These are phyloP conservation scores for Arctia plantaginis DNA, from an alignment of 2,888 invertebrate species.

Conservation along the genomic window DNA sequence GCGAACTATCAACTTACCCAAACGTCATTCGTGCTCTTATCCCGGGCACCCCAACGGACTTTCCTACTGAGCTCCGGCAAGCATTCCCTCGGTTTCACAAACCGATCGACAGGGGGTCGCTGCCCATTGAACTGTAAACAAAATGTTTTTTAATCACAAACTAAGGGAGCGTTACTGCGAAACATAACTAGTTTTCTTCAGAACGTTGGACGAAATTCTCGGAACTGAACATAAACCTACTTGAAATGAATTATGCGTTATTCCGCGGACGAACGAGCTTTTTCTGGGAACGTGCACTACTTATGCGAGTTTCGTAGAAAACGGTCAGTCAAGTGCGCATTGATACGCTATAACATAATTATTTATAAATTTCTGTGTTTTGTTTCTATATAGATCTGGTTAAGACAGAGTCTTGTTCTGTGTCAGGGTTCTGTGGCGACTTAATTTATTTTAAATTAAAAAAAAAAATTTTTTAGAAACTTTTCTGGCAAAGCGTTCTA, in stretches of 20 bases:
- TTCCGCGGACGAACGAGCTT: slow-evolving; percentile 58
- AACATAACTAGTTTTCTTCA: slow-evolving; percentile 58
- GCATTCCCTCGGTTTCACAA: slow-evolving; percentile 70
- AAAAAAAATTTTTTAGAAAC: background rate
- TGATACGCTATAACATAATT: slow-evolving; percentile 48
- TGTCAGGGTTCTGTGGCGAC: slow-evolving; percentile 35
- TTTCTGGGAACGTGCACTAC: slow-evolving; percentile 59
- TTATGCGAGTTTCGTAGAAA: slow-evolving; percentile 55
- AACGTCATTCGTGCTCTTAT: slow-evolving; percentile 54
- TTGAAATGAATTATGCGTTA: slow-evolving; percentile 39
- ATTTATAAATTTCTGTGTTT: slow-evolving; percentile 53
- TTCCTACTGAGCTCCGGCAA: slow-evolving; percentile 65
- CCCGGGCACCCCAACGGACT: slow-evolving; percentile 49
- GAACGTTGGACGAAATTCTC: slow-evolving; percentile 57
- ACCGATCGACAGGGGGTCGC: slow-evolving; percentile 71
- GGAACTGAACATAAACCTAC: slow-evolving; percentile 52
- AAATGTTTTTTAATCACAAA: slow-evolving; percentile 44
- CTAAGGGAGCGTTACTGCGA: slow-evolving; percentile 55
- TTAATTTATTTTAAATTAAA: background rate
- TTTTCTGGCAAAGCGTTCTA: background rate
- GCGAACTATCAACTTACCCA: slow-evolving; percentile 64
- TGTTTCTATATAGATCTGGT: slow-evolving; percentile 38
- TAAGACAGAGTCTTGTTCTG: slow-evolving; percentile 35
- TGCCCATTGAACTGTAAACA: slow-evolving; percentile 67
- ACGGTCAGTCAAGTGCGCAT: slow-evolving; percentile 56